Conservation (phyloP, 2,797 vertebrate species). For the Acrocephalus scirpaceus region DNA sequence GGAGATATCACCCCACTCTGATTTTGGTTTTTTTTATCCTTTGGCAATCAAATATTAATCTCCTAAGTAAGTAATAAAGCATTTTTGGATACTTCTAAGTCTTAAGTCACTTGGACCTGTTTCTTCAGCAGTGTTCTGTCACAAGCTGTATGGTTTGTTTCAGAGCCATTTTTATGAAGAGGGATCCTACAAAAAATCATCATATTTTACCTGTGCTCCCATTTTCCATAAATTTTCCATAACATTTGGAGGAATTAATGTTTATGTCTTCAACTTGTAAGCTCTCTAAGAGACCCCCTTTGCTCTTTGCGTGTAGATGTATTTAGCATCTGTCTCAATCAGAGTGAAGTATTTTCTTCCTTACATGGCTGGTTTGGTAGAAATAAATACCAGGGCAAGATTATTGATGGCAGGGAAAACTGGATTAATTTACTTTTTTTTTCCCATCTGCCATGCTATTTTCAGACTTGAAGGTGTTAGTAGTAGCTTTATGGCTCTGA, state of each 20-base stretch:
- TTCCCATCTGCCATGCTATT: background rate
- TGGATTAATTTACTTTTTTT: background rate
- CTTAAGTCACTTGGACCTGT: background rate
- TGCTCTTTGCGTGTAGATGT: background rate
- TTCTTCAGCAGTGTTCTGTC: background rate
- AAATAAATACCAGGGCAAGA: background rate
- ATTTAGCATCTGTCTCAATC: background rate
- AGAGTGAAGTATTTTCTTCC: background rate
- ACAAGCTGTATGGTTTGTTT: background rate
- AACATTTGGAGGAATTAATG: background rate
- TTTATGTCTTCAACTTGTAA: background rate
- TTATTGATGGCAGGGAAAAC: background rate
- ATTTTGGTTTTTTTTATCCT: background rate
- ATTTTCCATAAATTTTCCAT: background rate
- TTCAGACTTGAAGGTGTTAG: background rate
- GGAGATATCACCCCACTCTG: background rate
- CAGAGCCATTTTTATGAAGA: background rate
- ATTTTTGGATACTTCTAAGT: background rate
- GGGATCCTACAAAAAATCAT: accelerated
- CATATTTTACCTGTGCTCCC: background rate
- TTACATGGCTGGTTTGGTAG: background rate
- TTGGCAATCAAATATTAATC: background rate
- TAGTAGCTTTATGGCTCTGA: background rate
- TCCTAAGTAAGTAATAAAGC: background rate
- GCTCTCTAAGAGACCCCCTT: background rate